Conservation (phyloP, 2,113 vertebrate genomes). For the Perccottus glenii region DNA sequence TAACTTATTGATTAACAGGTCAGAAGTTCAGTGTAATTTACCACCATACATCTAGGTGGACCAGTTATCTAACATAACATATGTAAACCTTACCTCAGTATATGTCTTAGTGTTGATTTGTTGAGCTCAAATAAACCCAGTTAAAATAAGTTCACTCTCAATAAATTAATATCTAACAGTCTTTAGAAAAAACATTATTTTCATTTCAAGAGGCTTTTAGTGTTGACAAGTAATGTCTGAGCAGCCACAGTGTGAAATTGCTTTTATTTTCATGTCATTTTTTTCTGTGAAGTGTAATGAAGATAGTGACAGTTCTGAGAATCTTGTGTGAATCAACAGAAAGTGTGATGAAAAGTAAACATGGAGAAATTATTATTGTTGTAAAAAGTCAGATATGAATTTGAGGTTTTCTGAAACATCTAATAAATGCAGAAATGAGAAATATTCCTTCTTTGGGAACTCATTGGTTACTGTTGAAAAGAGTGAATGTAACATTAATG, state of each 20-base stretch:
- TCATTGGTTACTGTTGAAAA: background rate
- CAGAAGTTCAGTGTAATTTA: no score
- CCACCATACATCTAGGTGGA: no score
- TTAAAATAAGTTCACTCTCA: constrained; percentile 3
- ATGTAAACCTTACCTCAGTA: no score
- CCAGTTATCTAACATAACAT: no score
- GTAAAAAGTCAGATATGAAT: background rate
- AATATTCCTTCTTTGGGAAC: background rate
- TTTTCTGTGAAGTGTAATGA: background rate
- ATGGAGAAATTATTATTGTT: background rate
- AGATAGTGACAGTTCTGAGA: background rate
- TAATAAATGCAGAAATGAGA: background rate
- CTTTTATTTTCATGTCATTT: constrained; percentile 1
- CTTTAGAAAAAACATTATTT: background rate
- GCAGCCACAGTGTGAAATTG: background rate
- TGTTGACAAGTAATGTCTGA: background rate
- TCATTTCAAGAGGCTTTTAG: background rate
- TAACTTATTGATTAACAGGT: no score
- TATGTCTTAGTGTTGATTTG: background rate
- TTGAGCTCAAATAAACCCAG: constrained; percentile 6
- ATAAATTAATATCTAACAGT: constrained; percentile 8
- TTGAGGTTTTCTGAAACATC: background rate
- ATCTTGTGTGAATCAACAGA: background rate
- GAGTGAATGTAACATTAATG: background rate
- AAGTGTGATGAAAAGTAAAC: background rate